These are phyloP conservation scores for Tamias sibiricus DNA, from an alignment of 2,113 vertebrate species.

Conservation along the genomic window DNA sequence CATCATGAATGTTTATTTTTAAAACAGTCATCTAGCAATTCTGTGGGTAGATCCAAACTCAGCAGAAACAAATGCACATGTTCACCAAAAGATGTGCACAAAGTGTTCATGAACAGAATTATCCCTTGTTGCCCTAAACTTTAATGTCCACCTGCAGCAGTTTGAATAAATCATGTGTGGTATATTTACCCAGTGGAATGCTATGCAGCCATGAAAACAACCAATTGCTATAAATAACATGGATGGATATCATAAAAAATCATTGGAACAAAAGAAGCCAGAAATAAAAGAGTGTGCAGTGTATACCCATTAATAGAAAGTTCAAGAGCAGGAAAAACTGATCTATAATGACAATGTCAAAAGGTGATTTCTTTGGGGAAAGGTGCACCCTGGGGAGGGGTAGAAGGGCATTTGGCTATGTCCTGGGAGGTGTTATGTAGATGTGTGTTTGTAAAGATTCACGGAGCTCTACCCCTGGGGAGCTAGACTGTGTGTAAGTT, in stretches of 20 bases:
- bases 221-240: background rate
- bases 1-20: background rate
- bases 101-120: accelerated
- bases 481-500: accelerated
- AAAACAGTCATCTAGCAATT: background rate
- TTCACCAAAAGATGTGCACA: background rate
- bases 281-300: too few species aligned
- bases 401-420: background rate
- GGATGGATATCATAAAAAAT: background rate
- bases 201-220: background rate
- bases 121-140: accelerated
- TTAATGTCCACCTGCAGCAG: too few species aligned
- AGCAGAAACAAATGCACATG: background rate
- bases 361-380: background rate
- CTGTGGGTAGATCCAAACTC: background rate
- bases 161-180: accelerated
- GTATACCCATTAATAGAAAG: background rate
- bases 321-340: background rate
- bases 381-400: background rate
- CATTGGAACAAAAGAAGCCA: background rate
- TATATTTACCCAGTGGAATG: background rate
- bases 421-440: accelerated
- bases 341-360: accelerated
- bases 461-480: background rate
- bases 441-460: accelerated